Evolutionary conservation across 2,113 vertebrate genomes (phyloP).

Genomic region (Microcebus tavaratra): DNA sequence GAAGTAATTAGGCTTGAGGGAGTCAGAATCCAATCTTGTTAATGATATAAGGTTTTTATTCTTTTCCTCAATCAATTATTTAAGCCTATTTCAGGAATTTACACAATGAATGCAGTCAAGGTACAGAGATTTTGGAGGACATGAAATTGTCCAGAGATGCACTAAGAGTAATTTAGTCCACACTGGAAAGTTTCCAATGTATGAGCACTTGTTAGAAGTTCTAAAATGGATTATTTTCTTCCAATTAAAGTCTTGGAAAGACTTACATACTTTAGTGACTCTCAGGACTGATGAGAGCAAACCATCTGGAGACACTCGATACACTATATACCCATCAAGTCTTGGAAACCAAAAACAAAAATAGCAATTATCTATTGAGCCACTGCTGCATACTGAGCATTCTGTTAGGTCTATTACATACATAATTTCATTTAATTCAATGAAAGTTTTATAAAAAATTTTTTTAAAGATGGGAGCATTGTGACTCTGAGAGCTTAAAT

Average conservation of each 20-base stretch:
- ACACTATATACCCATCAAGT: not conserved
- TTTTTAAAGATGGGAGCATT: not conserved
- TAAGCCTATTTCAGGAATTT: conserved; percentile 38
- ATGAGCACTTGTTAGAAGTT: conserved; percentile 17
- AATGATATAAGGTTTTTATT: not conserved
- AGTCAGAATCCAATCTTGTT: conserved; percentile 60
- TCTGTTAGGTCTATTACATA: not conserved
- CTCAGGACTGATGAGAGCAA: not conserved
- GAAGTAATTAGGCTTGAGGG: conserved; percentile 34
- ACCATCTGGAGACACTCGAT: not conserved
- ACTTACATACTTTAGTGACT: not conserved
- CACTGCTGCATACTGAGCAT: not conserved
- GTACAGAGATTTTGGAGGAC: conserved; percentile 43
- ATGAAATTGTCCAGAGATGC: not conserved
- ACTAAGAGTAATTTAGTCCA: not conserved
- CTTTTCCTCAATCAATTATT: conserved; percentile 59
- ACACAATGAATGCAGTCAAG: conserved; percentile 40
- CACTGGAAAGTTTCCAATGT: not conserved
- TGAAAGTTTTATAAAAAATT: not conserved
- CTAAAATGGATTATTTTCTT: conserved; percentile 19
- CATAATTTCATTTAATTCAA: not conserved
- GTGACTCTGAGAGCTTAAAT: not conserved
- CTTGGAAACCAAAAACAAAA: not conserved
- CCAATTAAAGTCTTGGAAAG: not conserved
- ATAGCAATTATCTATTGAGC: not conserved